Conservation (phyloP, 2,113 vertebrate genomes). For the Aramus guarauna region DNA sequence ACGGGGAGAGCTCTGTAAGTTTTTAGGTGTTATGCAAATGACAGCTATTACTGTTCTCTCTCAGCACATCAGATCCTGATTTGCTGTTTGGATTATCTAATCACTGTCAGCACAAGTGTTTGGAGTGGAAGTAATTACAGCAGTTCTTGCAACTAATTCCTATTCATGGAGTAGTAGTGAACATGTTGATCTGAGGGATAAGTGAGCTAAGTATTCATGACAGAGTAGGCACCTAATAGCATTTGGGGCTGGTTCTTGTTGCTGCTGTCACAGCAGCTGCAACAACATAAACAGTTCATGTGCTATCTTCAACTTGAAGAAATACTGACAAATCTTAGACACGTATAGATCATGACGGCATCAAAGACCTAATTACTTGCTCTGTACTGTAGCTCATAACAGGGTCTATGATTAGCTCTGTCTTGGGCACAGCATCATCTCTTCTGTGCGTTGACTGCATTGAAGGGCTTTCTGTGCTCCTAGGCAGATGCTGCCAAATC, state of each 20-base stretch:
- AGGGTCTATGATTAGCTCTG: background rate
- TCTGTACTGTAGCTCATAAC: background rate
- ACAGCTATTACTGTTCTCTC: background rate
- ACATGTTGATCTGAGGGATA: background rate
- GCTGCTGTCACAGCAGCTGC: background rate
- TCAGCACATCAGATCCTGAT: background rate
- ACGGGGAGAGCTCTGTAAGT: background rate
- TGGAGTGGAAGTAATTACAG: constrained; percentile 3
- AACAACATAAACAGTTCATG: background rate
- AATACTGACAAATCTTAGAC: background rate
- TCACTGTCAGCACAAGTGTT: background rate
- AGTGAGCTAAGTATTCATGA: background rate
- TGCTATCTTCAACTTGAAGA: background rate
- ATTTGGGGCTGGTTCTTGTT: background rate
- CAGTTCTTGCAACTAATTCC: background rate
- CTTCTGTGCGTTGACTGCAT: background rate
- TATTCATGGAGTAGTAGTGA: background rate
- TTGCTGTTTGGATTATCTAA: background rate
- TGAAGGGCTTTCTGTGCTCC: background rate
- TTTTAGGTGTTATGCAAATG: background rate
- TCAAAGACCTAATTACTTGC: background rate
- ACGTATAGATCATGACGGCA: background rate
- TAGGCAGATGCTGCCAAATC: background rate
- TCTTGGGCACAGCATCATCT: background rate
- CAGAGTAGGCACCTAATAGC: background rate